Evolutionary conservation across 2,888 invertebrate genomes (phyloP).

Genomic region (Tribolium freemani): DNA sequence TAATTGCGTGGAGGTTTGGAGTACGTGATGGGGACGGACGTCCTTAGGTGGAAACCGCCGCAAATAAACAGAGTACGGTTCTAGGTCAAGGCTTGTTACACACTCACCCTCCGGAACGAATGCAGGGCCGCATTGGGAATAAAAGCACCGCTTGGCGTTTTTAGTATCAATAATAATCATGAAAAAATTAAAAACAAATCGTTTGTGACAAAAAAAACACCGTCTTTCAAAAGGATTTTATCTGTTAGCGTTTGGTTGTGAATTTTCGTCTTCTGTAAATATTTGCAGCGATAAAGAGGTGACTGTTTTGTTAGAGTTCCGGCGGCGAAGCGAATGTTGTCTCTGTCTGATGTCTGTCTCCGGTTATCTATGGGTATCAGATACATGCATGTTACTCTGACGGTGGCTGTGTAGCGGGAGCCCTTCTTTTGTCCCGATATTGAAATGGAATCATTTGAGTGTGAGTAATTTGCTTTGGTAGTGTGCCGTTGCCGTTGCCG

Average conservation of each 20-base stretch:
- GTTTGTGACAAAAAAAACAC: not conserved
- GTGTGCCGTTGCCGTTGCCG: conserved; percentile 59
- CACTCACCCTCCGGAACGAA: conserved; percentile 40
- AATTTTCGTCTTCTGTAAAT: conserved; percentile 5
- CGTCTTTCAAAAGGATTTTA: conserved; percentile 35
- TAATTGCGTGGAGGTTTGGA: conserved; percentile 39
- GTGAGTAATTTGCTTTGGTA: conserved; percentile 79
- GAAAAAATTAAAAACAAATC: not conserved
- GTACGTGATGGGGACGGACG: conserved; percentile 34
- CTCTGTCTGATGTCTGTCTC: conserved; percentile 33
- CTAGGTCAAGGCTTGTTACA: conserved; percentile 44
- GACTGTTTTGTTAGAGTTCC: conserved; percentile 41
- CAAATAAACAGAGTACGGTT: conserved; percentile 24
- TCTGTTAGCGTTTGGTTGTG: not conserved
- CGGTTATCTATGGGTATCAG: conserved; percentile 56
- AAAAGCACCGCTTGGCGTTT: not conserved
- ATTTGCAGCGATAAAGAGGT: conserved; percentile 40
- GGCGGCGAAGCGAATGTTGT: conserved; percentile 24
- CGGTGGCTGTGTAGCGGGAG: conserved; percentile 59
- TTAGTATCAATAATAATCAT: not conserved
- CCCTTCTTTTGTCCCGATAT: conserved; percentile 76
- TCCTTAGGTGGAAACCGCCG: conserved; percentile 22
- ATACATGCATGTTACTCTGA: conserved; percentile 61
- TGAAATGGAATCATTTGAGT: conserved; percentile 81
- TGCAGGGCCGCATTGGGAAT: not conserved